Conservation (phyloP, 2,888 invertebrate species). For the Azorinus chamasolen region DNA sequence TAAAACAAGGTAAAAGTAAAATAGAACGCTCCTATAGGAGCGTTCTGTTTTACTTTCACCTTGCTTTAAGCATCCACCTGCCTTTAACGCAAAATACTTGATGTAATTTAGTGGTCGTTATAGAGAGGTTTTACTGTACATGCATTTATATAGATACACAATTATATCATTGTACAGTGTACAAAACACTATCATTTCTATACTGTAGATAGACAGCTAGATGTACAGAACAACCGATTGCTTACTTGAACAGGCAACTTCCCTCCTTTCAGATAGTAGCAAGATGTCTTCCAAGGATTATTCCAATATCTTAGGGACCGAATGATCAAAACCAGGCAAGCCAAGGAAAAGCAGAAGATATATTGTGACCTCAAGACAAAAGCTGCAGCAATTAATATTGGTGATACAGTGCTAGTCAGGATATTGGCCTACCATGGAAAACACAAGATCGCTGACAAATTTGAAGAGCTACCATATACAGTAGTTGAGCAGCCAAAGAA, state of each 20-base stretch:
- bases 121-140: too few relatives aligned
- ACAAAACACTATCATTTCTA: too few relatives aligned
- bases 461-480: slow-evolving; percentile 16
- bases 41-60: too few relatives aligned
- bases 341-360: slow-evolving; percentile 15
- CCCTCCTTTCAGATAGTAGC: neutral
- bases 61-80: too few relatives aligned
- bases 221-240: too few relatives aligned
- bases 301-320: slow-evolving; percentile 2
- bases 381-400: neutral
- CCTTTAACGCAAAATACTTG: too few relatives aligned
- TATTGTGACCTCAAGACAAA: slow-evolving; percentile 12
- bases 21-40: too few relatives aligned
- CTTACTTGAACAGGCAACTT: slow-evolving; percentile 19
- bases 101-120: too few relatives aligned
- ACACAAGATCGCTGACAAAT: slow-evolving; percentile 30
- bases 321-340: neutral
- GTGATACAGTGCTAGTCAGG: slow-evolving; percentile 20
- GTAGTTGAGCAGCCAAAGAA: slow-evolving; percentile 16
- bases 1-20: too few relatives aligned
- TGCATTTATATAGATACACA: too few relatives aligned
- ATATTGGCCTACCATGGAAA: slow-evolving; percentile 7
- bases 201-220: too few relatives aligned
- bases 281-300: slow-evolving; percentile 18
- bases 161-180: too few relatives aligned